Conservation (phyloP, 2,113 vertebrate species). For the Cryptomyrus ogoouensis region DNA sequence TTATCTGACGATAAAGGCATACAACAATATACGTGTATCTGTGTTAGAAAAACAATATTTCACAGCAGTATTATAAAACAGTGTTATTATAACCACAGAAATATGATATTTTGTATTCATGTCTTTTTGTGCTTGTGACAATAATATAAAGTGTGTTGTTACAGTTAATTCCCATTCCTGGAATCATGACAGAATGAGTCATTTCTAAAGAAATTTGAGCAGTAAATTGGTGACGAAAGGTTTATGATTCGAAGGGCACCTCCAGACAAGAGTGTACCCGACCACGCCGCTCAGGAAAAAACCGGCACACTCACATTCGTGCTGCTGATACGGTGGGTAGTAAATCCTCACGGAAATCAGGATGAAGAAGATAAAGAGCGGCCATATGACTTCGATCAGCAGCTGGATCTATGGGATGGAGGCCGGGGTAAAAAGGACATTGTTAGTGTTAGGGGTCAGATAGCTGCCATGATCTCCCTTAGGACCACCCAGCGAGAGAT, state of each 20-base stretch:
- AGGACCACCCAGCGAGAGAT: neutral
- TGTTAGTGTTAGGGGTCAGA: slow-evolving; percentile 11
- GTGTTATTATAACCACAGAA: neutral
- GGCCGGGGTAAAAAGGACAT: slow-evolving; percentile 15
- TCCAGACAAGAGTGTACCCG: neutral
- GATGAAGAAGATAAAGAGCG: slow-evolving; percentile 95
- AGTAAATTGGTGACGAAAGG: neutral
- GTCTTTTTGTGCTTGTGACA: neutral
- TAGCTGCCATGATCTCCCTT: no score
- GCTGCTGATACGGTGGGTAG: slow-evolving; percentile 93
- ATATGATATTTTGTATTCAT: neutral
- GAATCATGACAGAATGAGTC: neutral
- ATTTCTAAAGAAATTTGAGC: neutral
- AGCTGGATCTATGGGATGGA: slow-evolving; percentile 74
- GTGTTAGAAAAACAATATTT: neutral
- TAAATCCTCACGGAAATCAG: slow-evolving; percentile 83
- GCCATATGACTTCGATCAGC: slow-evolving; percentile 87
- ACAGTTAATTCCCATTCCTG: neutral
- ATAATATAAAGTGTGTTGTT: neutral
- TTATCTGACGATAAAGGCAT: neutral
- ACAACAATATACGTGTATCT: neutral
- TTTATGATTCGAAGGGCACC: neutral
- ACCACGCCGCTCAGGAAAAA: neutral
- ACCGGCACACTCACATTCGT: slow-evolving; percentile 82
- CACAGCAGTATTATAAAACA: neutral